Percentiles rank a stretch among this genome's conserved stretches.
Evolutionary conservation across 2,888 invertebrate genomes (phyloP).

Genomic region (Auanema sp.): DNA sequence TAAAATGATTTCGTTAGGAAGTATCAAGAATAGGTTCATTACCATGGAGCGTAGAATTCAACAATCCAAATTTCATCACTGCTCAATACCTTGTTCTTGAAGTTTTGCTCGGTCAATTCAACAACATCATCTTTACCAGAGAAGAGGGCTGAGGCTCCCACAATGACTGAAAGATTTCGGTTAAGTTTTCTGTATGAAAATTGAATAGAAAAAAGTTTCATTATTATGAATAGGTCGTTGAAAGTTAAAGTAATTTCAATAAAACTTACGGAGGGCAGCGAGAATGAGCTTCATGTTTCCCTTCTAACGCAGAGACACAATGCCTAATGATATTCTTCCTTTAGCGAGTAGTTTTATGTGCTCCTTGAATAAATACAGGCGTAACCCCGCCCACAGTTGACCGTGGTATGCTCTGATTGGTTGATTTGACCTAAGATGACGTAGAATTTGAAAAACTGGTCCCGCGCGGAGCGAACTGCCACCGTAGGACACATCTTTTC

Average conservation of each 20-base stretch:
- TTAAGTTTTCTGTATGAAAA: no score
- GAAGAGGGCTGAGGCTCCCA: slow-evolving; percentile 42
- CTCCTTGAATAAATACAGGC: slow-evolving; percentile 7
- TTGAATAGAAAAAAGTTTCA: no score
- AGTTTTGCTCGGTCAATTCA: slow-evolving; percentile 83
- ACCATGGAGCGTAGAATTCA: slow-evolving; percentile 96
- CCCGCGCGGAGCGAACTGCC: slow-evolving; percentile 6
- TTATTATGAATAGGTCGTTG: no score
- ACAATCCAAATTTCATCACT: slow-evolving; percentile 90
- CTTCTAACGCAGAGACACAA: no score
- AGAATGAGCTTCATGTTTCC: no score
- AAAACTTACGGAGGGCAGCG: neutral
- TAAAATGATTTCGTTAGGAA: slow-evolving; percentile 35
- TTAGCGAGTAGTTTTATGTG: neutral
- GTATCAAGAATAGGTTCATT: slow-evolving; percentile 60
- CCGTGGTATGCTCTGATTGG: slow-evolving; percentile 28
- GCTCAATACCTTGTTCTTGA: slow-evolving; percentile 80
- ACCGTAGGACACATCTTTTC: slow-evolving; percentile 6
- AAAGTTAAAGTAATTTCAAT: neutral
- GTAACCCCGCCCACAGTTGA: neutral
- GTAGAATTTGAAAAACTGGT: slow-evolving; percentile 1
- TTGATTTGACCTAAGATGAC: slow-evolving; percentile 7
- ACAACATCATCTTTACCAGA: slow-evolving; percentile 71
- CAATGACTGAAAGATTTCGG: slow-evolving; percentile 27
- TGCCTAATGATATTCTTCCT: slow-evolving; percentile 2